Conservation (phyloP, 2,797 vertebrate genomes). For the Tragelaphus oryx region DNA sequence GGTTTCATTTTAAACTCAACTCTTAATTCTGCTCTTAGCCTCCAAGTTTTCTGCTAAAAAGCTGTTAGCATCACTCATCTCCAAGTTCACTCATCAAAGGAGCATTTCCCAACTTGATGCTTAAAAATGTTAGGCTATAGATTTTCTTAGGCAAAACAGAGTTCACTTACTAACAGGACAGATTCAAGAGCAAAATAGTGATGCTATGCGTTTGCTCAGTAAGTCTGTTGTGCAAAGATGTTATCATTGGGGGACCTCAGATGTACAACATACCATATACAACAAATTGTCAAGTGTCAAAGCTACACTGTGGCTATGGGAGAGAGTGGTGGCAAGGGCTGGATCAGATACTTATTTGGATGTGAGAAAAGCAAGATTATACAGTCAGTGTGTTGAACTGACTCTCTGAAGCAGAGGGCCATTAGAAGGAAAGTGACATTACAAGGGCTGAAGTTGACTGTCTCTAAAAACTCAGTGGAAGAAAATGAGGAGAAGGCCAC, state of each 20-base stretch:
- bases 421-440: background rate
- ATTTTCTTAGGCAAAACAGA: background rate
- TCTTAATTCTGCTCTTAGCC: background rate
- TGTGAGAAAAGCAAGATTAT: background rate
- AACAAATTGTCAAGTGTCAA: background rate
- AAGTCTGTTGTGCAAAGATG: background rate
- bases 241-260: background rate
- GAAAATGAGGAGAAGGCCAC: background rate
- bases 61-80: background rate
- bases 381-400: background rate
- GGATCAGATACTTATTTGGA: background rate
- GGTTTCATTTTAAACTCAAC: background rate
- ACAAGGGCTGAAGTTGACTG: background rate
- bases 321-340: fast-evolving
- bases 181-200: background rate
- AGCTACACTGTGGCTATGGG: fast-evolving
- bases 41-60: background rate
- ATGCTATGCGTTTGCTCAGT: background rate
- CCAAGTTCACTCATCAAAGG: background rate
- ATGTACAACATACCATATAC: fast-evolving
- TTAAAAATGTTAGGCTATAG: background rate
- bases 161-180: background rate
- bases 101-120: background rate
- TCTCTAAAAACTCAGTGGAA: background rate
- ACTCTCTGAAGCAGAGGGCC: background rate